Evolutionary conservation across 2,888 invertebrate species (phyloP).

Genomic region (Chouioia cunea): DNA sequence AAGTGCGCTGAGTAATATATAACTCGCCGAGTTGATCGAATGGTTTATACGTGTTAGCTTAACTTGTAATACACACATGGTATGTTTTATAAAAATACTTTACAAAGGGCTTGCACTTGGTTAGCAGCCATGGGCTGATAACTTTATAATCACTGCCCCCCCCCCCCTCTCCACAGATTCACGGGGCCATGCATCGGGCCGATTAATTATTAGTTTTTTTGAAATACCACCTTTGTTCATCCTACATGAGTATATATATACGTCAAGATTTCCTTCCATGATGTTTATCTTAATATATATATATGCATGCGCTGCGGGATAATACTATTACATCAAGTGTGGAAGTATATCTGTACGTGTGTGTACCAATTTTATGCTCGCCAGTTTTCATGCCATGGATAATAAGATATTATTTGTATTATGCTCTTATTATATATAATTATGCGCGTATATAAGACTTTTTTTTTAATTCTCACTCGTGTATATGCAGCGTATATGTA

Average conservation of each 20-base stretch:
- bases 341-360: neutral
- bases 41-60: conserved; percentile 14
- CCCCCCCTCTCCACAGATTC: no score
- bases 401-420: conserved; percentile 3
- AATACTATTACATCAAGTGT: conserved; percentile 1
- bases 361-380: neutral
- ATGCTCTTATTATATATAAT: conserved; percentile 14
- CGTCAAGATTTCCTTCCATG: conserved; percentile 29
- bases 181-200: conserved; percentile 29
- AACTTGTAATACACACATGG: conserved; percentile 27
- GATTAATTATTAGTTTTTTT: conserved; percentile 17
- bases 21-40: neutral
- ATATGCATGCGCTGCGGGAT: conserved; percentile 13
- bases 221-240: neutral
- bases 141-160: neutral
- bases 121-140: conserved; percentile 1
- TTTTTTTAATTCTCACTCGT: conserved; percentile 1
- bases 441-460: conserved; percentile 10
- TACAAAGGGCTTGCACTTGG: conserved; percentile 39
- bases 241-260: conserved; percentile 11
- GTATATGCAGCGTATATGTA: conserved; percentile 15
- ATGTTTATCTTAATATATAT: conserved; percentile 36
- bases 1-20: conserved; percentile 15
- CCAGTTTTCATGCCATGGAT: neutral
- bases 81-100: conserved; percentile 49